These are phyloP conservation scores for Autographa pulchrina DNA, from an alignment of 2,888 invertebrate species.

Conservation along the genomic window DNA sequence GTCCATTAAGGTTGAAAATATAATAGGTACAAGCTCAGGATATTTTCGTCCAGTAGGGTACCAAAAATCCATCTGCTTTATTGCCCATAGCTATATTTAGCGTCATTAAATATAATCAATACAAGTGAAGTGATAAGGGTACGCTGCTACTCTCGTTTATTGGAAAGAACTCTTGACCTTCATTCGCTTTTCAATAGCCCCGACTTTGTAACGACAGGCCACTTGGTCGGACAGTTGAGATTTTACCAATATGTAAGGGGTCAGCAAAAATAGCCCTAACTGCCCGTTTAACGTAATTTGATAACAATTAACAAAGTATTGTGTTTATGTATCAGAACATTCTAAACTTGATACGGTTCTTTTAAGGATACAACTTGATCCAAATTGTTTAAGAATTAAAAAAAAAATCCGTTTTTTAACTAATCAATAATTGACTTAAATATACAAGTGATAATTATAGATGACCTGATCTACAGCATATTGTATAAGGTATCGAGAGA, in stretches of 20 bases:
- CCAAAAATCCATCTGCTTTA: not conserved
- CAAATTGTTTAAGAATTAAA: no score
- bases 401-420: no score
- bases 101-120: slow-evolving; percentile 21
- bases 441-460: slow-evolving; percentile 32
- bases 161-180: slow-evolving; percentile 38
- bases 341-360: not conserved
- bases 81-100: slow-evolving; percentile 2
- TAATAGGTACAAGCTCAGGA: not conserved
- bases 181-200: slow-evolving; percentile 32
- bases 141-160: slow-evolving; percentile 34
- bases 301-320: not conserved
- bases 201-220: slow-evolving; percentile 23
- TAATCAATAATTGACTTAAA: no score
- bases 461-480: slow-evolving; percentile 31
- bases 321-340: not conserved
- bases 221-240: slow-evolving; percentile 18
- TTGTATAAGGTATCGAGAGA: slow-evolving; percentile 62
- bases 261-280: slow-evolving; percentile 10
- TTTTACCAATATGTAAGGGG: slow-evolving; percentile 15
- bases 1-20: not conserved
- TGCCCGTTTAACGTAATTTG: slow-evolving; percentile 6
- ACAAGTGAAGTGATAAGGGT: slow-evolving; percentile 35
- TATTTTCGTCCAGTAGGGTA: not conserved
- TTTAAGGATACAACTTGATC: not conserved